Conservation (phyloP, 2,113 vertebrate genomes). For the Lagopus leucura region DNA sequence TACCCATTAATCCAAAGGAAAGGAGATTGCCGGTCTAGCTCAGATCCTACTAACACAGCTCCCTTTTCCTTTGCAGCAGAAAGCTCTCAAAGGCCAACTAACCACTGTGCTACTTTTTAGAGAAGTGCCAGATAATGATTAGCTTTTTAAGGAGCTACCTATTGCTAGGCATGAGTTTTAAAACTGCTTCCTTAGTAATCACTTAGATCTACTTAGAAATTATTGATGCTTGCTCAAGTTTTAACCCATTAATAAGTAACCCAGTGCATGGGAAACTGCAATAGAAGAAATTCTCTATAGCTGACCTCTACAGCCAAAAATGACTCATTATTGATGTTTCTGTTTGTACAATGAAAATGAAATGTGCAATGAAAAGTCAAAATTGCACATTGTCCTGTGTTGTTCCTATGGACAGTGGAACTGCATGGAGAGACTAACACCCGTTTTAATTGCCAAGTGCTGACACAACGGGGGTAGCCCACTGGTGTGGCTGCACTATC, state of each 20-base stretch:
- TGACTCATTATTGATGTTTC: accelerated
- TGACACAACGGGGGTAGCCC: background rate
- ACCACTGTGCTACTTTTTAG: background rate
- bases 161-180: background rate
- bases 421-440: background rate
- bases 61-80: background rate
- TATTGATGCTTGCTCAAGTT: background rate
- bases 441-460: background rate
- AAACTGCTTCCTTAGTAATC: background rate
- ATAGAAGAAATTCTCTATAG: background rate
- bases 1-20: background rate
- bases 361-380: background rate
- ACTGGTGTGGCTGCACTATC: background rate
- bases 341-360: background rate
- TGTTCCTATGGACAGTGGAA: background rate
- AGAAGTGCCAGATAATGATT: background rate
- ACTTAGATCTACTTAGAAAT: background rate
- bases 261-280: background rate
- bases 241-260: background rate
- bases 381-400: background rate
- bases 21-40: background rate
- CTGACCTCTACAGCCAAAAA: background rate
- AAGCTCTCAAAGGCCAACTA: conserved; percentile 7
- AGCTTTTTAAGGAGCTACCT: background rate
- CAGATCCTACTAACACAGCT: background rate